Evolutionary conservation across 2,888 invertebrate genomes (phyloP), one percentile per base, ranked within the genome.

Genomic region (Drosophila formosana): DNA sequence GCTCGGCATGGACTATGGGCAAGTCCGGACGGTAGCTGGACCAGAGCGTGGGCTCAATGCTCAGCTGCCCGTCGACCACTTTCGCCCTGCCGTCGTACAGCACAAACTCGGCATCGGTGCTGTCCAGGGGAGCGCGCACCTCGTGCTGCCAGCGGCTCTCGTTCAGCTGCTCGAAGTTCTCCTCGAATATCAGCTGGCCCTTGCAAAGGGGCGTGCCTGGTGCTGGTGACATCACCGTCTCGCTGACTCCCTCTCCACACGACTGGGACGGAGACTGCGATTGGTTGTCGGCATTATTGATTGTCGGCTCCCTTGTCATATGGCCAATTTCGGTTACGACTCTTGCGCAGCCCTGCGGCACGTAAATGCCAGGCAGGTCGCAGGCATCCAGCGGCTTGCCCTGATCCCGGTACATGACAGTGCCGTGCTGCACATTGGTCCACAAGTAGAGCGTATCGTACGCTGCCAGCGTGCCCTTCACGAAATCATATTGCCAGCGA

Each of bases 371-470:
- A 3, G 47, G 11, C n/a, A 89, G 32, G 9, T 61, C 51, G 32
- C 85, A 88, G 2, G 89, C 86, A 0, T 66, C 46, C 18, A 84
- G 47, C 3, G 85, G 76, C 4, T 68, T 52, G 1, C 63, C 64
- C 7, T 82, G 66, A 39, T 75, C 76, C 4, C 85, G 89, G 66
- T 84, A 93, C 72, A 86, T 94, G 93, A 23, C 94, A 93, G n/a
- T 90, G 43, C 94, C 91, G 6, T 93, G 89, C 46, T 95, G 94
- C 0, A 94, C 94, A 76, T 94, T 94, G 0, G 95, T 93, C 92
- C 95, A 95, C 78, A 95, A 95, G 75, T 94, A 91, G 37, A 96
- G 91, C 9, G 93, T 91, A 84, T 95, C 95, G 0, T 94, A 94
- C 1, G 93, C 81, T 60, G 93, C 92, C 25, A 96, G 73, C 1